Evolutionary conservation across 2,113 vertebrate species (phyloP).

Genomic region (Canis aureus): DNA sequence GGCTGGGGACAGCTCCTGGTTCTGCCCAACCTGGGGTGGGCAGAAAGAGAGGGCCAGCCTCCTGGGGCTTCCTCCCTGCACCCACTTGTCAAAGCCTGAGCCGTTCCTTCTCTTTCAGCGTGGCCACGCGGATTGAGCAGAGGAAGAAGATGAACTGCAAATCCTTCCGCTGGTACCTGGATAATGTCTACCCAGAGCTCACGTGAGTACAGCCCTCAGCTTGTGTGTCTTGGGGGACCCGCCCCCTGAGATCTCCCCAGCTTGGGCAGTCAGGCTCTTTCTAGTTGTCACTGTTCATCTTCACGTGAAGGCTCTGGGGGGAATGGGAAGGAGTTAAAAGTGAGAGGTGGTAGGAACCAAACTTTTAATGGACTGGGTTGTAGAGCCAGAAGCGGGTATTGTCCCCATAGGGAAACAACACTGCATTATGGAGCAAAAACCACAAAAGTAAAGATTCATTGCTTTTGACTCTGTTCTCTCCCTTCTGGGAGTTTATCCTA

Average conservation of each 20-base stretch:
- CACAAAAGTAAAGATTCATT: not conserved
- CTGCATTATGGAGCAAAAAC: not conserved
- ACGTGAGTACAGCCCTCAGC: constrained; percentile 90
- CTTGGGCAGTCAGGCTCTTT: not conserved
- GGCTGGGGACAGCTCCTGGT: not conserved
- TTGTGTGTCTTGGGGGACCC: not conserved
- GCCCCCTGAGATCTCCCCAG: not conserved
- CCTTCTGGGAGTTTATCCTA: constrained; percentile 44
- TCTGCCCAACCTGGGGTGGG: not conserved
- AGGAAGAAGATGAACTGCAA: constrained; percentile 97
- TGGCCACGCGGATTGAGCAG: constrained; percentile 93
- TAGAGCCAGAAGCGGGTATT: not conserved
- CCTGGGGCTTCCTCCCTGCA: not conserved
- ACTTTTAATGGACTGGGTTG: not conserved
- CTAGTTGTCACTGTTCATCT: not conserved
- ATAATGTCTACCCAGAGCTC: constrained; percentile 98
- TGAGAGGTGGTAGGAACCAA: not conserved
- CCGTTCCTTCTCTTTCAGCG: constrained; percentile 86
- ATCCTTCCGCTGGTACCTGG: constrained; percentile 98
- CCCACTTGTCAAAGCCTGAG: not conserved
- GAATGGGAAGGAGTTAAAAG: not conserved
- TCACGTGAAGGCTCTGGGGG: not conserved
- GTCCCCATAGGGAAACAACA: not conserved
- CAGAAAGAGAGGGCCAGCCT: not conserved
- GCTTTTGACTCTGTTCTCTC: not conserved